Evolutionary conservation across 2,888 invertebrate species (phyloP), one percentile per base, ranked within the genome.

Genomic region (Steromphala cineraria): DNA sequence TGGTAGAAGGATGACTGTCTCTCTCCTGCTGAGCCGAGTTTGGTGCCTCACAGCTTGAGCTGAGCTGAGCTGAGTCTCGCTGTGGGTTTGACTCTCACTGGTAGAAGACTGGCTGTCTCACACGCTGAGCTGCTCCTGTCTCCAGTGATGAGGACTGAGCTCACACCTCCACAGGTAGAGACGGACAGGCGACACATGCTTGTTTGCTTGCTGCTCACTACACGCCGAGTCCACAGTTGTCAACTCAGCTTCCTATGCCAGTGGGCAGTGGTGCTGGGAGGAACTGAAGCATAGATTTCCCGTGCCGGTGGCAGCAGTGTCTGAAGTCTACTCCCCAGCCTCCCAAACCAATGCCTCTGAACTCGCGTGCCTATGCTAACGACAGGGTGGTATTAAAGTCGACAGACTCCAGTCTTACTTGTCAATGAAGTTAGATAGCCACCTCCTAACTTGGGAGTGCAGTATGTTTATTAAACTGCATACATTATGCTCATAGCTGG

Each of bases 321-420:
- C 62, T 28, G 24, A 24, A 21, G 28, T 28, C 24, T 28, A 13
- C 17, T 28, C 28, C 8, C 62, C 15, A 36, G 36, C 24, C 62
- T 62, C 62, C 62, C 28, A 46, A 46, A 46, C 46, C 24, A 24
- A 28, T 62, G 24, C 62, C 62, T 62, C 62, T 62, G 62, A 28
- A 62, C 21, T 15, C 28, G 62, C 62, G 62, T 62, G 62, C 17
- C 24, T 62, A 28, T 62, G 28, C 28, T 62, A 62, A 62, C 62
- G 62, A 62, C 62, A 62, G 62, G 62, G 62, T 62, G 62, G 62
- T 28, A 62, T 62, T 28, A 62, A 62, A 62, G 62, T 62, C 62
- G 62, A 62, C 62, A 62, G 62, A 62, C 24, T 24, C 62, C 28
- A 28, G 62, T 62, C 28, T n/a, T 28, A 62, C 62, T 62, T 62